phyloP scores from a whole-genome alignment of 2,113 vertebrate species.

The Baryphthengus martii region DNA sequence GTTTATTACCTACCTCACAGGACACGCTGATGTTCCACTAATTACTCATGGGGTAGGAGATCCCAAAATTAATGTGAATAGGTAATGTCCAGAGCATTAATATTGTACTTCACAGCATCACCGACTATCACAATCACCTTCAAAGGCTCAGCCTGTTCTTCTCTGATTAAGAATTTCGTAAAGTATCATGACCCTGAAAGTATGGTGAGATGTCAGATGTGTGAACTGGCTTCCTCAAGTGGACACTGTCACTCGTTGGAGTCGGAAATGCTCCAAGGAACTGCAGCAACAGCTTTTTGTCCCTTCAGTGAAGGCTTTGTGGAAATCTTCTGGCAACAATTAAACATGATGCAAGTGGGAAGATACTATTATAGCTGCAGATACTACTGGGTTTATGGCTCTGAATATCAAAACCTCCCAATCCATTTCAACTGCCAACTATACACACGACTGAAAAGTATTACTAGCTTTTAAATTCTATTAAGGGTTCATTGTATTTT shows the following conservation, averaged over 20 bases:
- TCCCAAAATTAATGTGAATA: background rate
- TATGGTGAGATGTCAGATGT: accelerated
- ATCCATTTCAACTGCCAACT: background rate
- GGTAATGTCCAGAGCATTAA: background rate
- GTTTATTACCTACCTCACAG: background rate
- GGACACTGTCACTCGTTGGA: background rate
- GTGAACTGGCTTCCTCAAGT: background rate
- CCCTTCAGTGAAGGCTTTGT: background rate
- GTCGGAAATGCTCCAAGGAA: background rate
- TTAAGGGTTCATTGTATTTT: background rate
- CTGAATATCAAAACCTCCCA: background rate
- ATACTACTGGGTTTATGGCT: background rate
- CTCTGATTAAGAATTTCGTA: background rate
- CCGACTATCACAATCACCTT: background rate
- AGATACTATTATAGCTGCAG: background rate
- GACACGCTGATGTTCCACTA: background rate
- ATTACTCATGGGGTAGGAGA: background rate
- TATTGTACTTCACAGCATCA: background rate
- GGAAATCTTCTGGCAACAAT: background rate
- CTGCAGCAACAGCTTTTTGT: background rate
- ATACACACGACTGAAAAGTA: background rate
- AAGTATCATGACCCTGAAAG: background rate
- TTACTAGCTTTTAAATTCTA: background rate
- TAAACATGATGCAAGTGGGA: background rate
- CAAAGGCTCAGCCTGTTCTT: background rate